Evolutionary conservation across 2,797 vertebrate species (phyloP), one percentile per base, ranked within the genome.

Genomic region (Phaenicophaeus curvirostris): DNA sequence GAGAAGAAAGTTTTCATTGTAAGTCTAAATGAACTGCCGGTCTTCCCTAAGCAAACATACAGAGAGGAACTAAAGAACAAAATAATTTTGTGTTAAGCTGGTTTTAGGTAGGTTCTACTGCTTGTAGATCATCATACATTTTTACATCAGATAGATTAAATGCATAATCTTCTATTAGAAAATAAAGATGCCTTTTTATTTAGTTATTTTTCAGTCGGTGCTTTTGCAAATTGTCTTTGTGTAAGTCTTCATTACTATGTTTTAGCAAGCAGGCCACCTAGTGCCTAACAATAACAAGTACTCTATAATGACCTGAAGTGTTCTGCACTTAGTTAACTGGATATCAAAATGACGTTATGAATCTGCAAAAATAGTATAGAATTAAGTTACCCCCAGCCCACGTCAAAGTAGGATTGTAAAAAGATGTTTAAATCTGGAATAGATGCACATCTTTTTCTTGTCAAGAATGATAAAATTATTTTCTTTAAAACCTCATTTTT

Each of bases 261-360:
- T 86, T 96, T 96, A 92, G 89, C 94, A 96, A 96, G 96, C 92
- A 96, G 96, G 96, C 94, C 96, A 96, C 85, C 95, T 96, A 96
- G 96, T 96, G 95, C 91, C 95, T 94, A 63, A 75, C 85, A 57
- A 67, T 55, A 92, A 91, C 94, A 96, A 96, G 74, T 93, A 92
- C 92, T 93, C 59, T 41, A 39, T 18, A 75, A 72, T 4, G 33
- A 83, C 90, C 69, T 87, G 39, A 33, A 41, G 59, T 20, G 58
- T 8, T 94, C 53, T 68, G n/a, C n/a, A n/a, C n/a, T n/a, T n/a
- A n/a, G n/a, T n/a, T n/a, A n/a, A n/a, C n/a, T n/a, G n/a, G n/a
- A n/a, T n/a, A n/a, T n/a, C n/a, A n/a, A n/a, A n/a, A n/a, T n/a
- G n/a, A n/a, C n/a, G n/a, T n/a, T n/a, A n/a, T n/a, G n/a, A n/a